Base-by-base conservation (phyloP, 37 sponge, comb jelly and placozoan species). In the Spongia lamella region DNA sequence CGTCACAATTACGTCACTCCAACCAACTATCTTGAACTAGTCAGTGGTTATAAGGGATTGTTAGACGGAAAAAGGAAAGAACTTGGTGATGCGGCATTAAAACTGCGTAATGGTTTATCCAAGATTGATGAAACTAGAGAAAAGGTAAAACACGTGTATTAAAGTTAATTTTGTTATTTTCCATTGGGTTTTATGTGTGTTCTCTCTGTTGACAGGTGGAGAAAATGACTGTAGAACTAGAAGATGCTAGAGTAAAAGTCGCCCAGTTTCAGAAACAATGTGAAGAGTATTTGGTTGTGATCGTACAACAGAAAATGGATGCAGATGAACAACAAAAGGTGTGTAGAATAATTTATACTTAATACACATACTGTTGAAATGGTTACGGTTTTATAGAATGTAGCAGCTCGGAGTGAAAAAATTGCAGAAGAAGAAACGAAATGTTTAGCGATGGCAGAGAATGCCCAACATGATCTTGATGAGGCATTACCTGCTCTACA, bases 1-100 rank as follows among this genome's bases (percentile, higher is more conserved):
- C 76, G 99, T 34, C 88, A 92, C 66, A 98, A 98, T 71, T 98
- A 98, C 76, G 96, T 95, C 80, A 98, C 99, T 20, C 93, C 99
- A 11, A 98, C 99, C 16, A 98, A 95, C 83, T 98, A 98, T 76
- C 89, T 98, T 25, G 99, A 98, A 63, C 79, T 98, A 15, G 99
- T 98, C 35, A 65, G 91, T 58, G 99, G 99, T 34, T 98, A 98
- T 66, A 98, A 90, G 58, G 37, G 21, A 89, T 76, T 98, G 50
- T 69, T 98, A 52, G 90, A 90, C 20, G 88, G 84, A 40, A 98
- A 98, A 70, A 84, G 93, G 40, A 98, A 86, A 55, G 99, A 98
- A 68, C 72, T 98, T 37, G 99, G 95, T 30, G 89, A 95, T 83
- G 75, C 82, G 2, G 90, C 90, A 20, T 71, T 33, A 37, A 98